Conservation (phyloP, 1,140 invertebrate genomes). For the Gryon sp. region DNA sequence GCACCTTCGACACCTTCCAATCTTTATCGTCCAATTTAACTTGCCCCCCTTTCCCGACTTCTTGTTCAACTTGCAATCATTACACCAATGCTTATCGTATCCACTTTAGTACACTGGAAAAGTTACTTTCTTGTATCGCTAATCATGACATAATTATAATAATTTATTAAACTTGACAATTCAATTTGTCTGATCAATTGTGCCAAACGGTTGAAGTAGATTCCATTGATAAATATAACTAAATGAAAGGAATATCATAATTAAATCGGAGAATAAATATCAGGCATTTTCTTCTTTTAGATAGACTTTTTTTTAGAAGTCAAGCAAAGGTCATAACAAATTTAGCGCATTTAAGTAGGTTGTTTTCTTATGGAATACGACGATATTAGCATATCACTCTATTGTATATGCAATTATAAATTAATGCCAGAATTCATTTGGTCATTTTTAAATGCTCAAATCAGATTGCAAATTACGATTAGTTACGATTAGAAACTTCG, state of each 20-base stretch:
- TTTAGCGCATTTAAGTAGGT: slow-evolving; percentile 41
- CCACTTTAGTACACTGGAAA: background rate
- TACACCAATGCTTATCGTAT: background rate
- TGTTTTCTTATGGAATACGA: slow-evolving; percentile 22
- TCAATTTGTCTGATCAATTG: background rate
- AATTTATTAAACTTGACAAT: too few relatives aligned
- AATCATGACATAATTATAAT: too few relatives aligned
- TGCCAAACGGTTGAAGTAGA: background rate
- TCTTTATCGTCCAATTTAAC: slow-evolving; percentile 15
- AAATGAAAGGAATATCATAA: too few relatives aligned
- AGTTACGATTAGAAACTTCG: slow-evolving; percentile 33
- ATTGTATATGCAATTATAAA: slow-evolving; percentile 39
- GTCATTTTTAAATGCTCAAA: background rate
- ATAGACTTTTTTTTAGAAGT: too few relatives aligned
- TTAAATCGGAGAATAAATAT: too few relatives aligned
- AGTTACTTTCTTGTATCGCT: background rate
- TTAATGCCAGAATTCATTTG: slow-evolving; percentile 22
- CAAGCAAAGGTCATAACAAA: slow-evolving; percentile 28
- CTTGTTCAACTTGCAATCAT: background rate
- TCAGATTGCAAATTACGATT: slow-evolving; percentile 16
- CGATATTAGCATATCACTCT: slow-evolving; percentile 35
- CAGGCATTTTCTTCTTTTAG: too few relatives aligned
- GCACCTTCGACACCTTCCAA: slow-evolving; percentile 32
- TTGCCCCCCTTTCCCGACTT: too few relatives aligned
- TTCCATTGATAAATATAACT: too few relatives aligned